Base-by-base conservation (phyloP, 2,888 invertebrate genomes). In the Diarsia rubi region DNA sequence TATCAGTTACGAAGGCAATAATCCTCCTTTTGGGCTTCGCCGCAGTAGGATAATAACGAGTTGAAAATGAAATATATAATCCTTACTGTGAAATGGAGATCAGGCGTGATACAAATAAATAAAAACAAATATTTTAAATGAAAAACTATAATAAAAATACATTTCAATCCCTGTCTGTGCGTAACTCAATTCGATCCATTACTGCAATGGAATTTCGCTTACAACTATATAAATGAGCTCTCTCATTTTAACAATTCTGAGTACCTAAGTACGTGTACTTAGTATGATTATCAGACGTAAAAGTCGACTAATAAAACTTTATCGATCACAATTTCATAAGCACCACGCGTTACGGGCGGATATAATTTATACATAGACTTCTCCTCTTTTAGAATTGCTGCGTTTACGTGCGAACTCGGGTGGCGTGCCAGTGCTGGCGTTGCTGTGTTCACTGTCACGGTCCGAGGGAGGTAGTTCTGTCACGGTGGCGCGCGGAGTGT, bases 91-190 rank as follows among this genome's bases (percentile, higher is more conserved):
- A 54, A 24, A 54, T 14, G 3, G 54, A 24, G 37, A 60, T 42
- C 37, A 19, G 31, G 52, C 19, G 16, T 37, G 8, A 37, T 37
- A 31, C 31, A 16, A 27, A 3, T 1, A 64, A 27, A 79, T 4
- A 63, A 75, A 76, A 69, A 77, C 42, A 68, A 64, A 67, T 6
- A 49, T 49, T 5, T 88, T 90, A 86, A 88, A 89, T 88, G 78
- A 80, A 88, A 68, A 83, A 80, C 72, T 88, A 88, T 89, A 89
- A 89, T 91, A 91, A 90, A 92, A 78, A 91, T 92, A 92, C 91
- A 93, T 90, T 90, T 93, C 92, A 93, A 94, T 94, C 94, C 94
- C 94, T 94, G 94, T 94, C 93, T 93, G 90, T 93, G 91, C 90
- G 85, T 92, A 90, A 91, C 91, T 88, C 90, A 89, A 87, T 86